phyloP scores from a whole-genome alignment of 2,888 invertebrate species.

The Priocnemis perturbator region DNA sequence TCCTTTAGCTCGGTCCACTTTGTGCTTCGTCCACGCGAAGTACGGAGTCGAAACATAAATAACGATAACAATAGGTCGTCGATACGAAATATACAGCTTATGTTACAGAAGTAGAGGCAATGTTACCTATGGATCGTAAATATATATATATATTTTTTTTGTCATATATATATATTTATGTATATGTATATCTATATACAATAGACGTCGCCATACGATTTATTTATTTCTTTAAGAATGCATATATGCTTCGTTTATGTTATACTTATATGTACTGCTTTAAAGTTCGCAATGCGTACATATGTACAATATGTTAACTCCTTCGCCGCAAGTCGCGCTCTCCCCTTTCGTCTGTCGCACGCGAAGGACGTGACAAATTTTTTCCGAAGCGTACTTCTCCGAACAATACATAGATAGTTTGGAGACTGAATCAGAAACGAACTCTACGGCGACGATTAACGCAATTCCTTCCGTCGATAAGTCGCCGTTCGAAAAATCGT shows the following conservation, averaged over 20 bases:
- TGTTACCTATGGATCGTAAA: conserved; percentile 49
- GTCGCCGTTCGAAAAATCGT: too few species aligned
- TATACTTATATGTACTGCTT: conserved; percentile 21
- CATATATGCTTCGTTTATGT: conserved; percentile 25
- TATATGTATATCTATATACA: conserved; percentile 53
- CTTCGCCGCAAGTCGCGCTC: not conserved
- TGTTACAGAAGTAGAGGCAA: conserved; percentile 64
- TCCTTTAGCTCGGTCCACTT: conserved; percentile 6
- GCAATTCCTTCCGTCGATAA: too few species aligned
- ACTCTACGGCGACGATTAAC: too few species aligned
- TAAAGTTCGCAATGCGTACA: conserved; percentile 24
- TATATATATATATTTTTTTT: conserved; percentile 30
- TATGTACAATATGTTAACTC: conserved; percentile 31
- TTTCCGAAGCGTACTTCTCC: too few species aligned
- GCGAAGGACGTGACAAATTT: too few species aligned
- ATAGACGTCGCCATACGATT: conserved; percentile 30
- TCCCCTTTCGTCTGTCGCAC: not conserved
- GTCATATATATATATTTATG: conserved; percentile 15
- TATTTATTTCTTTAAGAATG: conserved; percentile 33
- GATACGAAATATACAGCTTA: conserved; percentile 72
- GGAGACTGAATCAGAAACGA: too few species aligned
- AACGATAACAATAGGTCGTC: conserved; percentile 70
- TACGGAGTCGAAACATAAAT: conserved; percentile 68
- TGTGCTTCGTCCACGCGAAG: conserved; percentile 36
- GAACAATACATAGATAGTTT: too few species aligned